Percentiles rank a stretch among this genome's conserved stretches.
phyloP scores from a whole-genome alignment of 2,888 invertebrate genomes.

The Ceramica pisi region DNA sequence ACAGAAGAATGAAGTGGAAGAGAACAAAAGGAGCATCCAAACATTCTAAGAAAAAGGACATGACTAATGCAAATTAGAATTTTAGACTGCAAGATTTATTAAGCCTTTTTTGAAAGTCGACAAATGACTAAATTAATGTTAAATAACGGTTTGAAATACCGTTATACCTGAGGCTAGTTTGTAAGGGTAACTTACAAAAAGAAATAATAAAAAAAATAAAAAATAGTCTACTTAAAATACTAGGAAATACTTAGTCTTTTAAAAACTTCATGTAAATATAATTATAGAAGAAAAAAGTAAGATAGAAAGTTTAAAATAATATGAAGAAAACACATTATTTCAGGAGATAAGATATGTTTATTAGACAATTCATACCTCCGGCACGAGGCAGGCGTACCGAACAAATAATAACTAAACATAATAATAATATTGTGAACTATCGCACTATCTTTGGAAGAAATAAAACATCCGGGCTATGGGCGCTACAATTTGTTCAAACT shows the following conservation, averaged over 20 bases:
- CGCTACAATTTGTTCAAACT: slow-evolving; percentile 64
- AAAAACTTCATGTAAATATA: no score
- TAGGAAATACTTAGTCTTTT: not conserved
- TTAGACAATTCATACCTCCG: slow-evolving; percentile 88
- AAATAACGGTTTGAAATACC: not conserved
- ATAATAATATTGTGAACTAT: slow-evolving; percentile 83
- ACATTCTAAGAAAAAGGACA: slow-evolving; percentile 80
- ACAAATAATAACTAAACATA: slow-evolving; percentile 77
- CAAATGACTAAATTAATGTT: slow-evolving; percentile 1
- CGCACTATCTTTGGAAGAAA: slow-evolving; percentile 90
- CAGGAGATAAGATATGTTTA: slow-evolving; percentile 90
- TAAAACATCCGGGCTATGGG: slow-evolving; percentile 81
- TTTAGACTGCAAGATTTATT: not conserved
- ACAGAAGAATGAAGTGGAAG: slow-evolving; percentile 97
- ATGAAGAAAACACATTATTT: slow-evolving; percentile 71
- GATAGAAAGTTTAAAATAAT: not conserved
- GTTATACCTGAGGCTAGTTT: no score
- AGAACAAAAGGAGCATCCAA: slow-evolving; percentile 93
- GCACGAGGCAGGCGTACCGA: slow-evolving; percentile 77
- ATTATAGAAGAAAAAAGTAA: not conserved
- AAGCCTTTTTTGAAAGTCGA: not conserved
- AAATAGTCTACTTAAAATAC: not conserved
- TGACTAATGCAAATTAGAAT: slow-evolving; percentile 17
- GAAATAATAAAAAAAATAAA: no score
- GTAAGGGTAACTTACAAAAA: no score